Conservation (phyloP, 2,113 vertebrate genomes). For the Ardeotis arabs region DNA sequence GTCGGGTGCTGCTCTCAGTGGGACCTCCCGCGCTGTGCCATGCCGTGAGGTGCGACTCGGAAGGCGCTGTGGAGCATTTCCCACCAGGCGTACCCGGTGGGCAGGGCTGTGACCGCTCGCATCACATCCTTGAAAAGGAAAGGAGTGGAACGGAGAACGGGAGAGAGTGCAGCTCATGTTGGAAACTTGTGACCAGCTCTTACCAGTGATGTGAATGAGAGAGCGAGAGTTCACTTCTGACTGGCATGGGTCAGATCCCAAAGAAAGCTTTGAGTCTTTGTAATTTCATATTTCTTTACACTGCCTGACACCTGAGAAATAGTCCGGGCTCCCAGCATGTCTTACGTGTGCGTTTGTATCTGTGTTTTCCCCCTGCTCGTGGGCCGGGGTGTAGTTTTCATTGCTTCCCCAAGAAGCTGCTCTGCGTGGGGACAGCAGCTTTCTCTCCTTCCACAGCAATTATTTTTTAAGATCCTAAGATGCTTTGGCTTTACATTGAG, state of each 20-base stretch:
- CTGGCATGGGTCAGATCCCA: background rate
- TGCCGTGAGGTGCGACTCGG: rapidly evolving
- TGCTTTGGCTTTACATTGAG: background rate
- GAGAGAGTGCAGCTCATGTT: background rate
- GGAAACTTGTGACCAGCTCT: background rate
- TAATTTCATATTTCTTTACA: background rate
- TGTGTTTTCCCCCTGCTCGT: background rate
- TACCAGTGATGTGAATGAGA: background rate
- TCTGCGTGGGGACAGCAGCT: background rate
- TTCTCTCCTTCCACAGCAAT: background rate
- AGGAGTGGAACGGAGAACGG: too few species aligned
- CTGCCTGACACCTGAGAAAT: background rate
- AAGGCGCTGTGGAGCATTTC: background rate
- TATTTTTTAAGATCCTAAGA: background rate
- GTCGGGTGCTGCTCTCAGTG: background rate
- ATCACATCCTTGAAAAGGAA: background rate
- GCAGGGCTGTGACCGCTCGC: background rate
- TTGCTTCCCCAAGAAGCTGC: background rate
- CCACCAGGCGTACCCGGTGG: rapidly evolving
- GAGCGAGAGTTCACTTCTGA: background rate
- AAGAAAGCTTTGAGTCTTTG: background rate
- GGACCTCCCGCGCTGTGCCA: rapidly evolving
- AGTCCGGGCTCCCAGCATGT: rapidly evolving
- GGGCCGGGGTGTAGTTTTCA: background rate
- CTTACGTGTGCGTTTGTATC: background rate